A percentile compares a stretch with the other conserved stretches of the same genome.
phyloP scores from a whole-genome alignment of 1,140 invertebrate genomes.

The Meloidogyne chitwoodi region DNA sequence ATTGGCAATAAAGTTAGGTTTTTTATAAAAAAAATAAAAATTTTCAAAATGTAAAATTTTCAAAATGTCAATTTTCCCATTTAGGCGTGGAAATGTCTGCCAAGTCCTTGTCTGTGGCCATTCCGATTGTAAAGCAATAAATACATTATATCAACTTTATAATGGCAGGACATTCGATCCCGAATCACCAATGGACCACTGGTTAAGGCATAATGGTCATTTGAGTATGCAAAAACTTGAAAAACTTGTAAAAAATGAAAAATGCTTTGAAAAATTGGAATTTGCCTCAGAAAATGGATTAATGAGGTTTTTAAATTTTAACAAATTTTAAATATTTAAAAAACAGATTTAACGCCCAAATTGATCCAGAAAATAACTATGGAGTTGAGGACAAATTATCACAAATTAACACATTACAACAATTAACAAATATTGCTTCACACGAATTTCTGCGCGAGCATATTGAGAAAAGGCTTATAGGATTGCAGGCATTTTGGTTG shows the following conservation, averaged over 20 bases:
- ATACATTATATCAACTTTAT: constrained; percentile 77
- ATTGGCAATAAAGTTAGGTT: constrained; percentile 72
- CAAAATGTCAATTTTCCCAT: not conserved
- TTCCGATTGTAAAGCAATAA: constrained; percentile 93
- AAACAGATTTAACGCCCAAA: constrained; percentile 79
- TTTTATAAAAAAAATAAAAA: not conserved
- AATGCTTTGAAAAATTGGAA: constrained; percentile 17
- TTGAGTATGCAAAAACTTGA: constrained; percentile 78
- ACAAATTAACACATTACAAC: constrained; percentile 86
- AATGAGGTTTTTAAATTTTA: constrained; percentile 35
- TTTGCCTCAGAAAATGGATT: constrained; percentile 52
- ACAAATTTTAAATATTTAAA: not conserved
- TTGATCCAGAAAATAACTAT: constrained; percentile 86
- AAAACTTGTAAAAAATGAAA: constrained; percentile 58
- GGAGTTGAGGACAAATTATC: constrained; percentile 84
- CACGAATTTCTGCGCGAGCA: constrained; percentile 84
- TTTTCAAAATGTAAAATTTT: no score
- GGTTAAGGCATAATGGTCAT: constrained; percentile 80
- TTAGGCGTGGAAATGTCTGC: constrained; percentile 76
- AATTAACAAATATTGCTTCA: constrained; percentile 86
- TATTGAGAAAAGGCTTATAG: constrained; percentile 75
- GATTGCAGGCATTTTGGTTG: constrained; percentile 89
- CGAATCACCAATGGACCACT: constrained; percentile 80
- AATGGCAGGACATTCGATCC: constrained; percentile 74
- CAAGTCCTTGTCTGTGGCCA: constrained; percentile 89